Evolutionary conservation across 2,888 invertebrate genomes (phyloP).

Genomic region (Heteromyza rotundicornis): DNA sequence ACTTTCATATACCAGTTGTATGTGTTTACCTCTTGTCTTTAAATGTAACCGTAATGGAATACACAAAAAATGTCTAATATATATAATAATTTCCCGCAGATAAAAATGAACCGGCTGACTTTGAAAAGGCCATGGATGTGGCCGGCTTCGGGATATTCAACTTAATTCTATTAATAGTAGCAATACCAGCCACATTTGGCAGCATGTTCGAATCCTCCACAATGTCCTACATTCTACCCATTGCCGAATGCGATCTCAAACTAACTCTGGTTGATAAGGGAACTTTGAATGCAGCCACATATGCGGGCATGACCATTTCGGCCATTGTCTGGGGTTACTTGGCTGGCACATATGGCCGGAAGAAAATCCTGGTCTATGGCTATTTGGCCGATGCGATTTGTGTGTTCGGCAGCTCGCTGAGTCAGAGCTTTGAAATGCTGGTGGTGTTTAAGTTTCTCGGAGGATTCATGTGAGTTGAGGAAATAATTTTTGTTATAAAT

Average conservation of each 20-base stretch:
- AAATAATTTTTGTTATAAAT: neutral
- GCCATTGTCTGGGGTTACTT: constrained; percentile 79
- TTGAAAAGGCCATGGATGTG: constrained; percentile 72
- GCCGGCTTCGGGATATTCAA: constrained; percentile 77
- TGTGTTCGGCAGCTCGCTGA: constrained; percentile 69
- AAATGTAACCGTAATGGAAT: too few species aligned
- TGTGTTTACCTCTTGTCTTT: too few species aligned
- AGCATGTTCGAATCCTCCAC: constrained; percentile 74
- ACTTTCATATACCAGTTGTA: too few species aligned
- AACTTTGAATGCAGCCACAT: constrained; percentile 72
- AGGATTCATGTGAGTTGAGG: constrained; percentile 70
- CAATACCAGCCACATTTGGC: constrained; percentile 70
- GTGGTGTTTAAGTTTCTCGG: constrained; percentile 73
- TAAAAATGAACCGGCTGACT: too few species aligned
- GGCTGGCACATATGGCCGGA: constrained; percentile 75
- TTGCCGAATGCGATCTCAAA: constrained; percentile 75
- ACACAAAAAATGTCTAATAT: too few species aligned
- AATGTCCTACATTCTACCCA: constrained; percentile 74
- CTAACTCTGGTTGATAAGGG: constrained; percentile 74
- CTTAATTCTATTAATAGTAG: constrained; percentile 67
- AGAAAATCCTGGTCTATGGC: constrained; percentile 71
- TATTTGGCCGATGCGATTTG: constrained; percentile 69
- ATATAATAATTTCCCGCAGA: too few species aligned
- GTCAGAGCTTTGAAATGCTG: constrained; percentile 70
- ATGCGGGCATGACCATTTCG: constrained; percentile 78